Conservation (phyloP, 2,797 vertebrate genomes). For the Sarcophilus harrisii region DNA sequence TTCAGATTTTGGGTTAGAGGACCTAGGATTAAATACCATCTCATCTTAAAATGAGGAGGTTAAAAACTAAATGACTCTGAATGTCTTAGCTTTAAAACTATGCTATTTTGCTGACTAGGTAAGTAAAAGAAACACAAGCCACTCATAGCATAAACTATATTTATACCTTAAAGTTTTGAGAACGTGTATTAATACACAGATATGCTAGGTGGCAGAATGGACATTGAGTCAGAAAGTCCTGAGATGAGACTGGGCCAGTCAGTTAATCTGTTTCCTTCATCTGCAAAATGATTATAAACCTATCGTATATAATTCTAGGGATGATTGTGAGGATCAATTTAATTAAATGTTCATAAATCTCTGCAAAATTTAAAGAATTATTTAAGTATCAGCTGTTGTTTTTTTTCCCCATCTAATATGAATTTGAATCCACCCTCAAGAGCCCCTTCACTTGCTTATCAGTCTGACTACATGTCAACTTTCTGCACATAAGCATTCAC, state of each 20-base stretch:
- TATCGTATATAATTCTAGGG: neutral
- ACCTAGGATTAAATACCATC: neutral
- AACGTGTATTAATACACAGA: neutral
- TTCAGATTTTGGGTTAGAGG: neutral
- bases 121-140: neutral
- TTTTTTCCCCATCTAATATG: constrained; percentile 7
- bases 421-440: constrained; percentile 47
- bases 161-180: neutral
- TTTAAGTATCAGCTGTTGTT: constrained; percentile 41
- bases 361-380: neutral
- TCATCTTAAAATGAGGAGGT: neutral
- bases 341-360: neutral
- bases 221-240: neutral
- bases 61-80: neutral
- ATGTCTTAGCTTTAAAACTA: neutral
- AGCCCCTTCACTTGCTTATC: constrained; percentile 57
- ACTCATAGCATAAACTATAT: neutral
- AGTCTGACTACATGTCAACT: constrained; percentile 34
- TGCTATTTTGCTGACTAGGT: neutral
- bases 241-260: neutral
- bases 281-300: neutral
- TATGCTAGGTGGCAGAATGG: neutral
- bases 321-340: neutral
- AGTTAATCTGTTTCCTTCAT: neutral
- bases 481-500: neutral